These are phyloP conservation scores for Parotocinclus haroldoi DNA, from an alignment of 2,797 vertebrate species.

Conservation along the genomic window DNA sequence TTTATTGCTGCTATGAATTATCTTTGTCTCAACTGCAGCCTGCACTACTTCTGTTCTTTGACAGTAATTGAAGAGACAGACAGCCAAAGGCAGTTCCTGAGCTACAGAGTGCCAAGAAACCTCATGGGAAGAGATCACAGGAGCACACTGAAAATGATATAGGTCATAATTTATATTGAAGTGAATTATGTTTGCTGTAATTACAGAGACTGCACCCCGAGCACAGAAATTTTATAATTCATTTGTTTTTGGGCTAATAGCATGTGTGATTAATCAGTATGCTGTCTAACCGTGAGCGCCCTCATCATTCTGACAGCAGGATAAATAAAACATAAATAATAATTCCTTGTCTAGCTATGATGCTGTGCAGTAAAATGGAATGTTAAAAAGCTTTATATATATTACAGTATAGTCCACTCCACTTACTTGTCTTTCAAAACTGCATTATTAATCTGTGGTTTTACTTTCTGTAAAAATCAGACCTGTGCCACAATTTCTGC, in stretches of 20 bases:
- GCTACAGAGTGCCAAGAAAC: conserved; percentile 21
- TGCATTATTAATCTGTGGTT: too few relatives aligned
- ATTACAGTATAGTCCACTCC: background rate
- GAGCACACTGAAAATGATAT: conserved; percentile 33
- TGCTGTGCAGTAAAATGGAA: background rate
- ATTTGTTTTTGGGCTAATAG: conserved; percentile 24
- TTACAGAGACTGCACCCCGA: conserved; percentile 29
- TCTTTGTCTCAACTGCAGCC: conserved; percentile 3
- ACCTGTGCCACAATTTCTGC: too few relatives aligned
- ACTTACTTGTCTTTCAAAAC: background rate
- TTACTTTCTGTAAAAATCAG: too few relatives aligned
- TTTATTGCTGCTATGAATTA: conserved; percentile 15
- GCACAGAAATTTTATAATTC: conserved; percentile 16
- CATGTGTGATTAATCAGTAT: conserved; percentile 25
- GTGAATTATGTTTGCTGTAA: conserved; percentile 40
- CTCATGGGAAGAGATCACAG: conserved; percentile 26
- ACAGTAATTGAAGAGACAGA: conserved; percentile 42
- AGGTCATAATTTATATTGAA: conserved; percentile 43
- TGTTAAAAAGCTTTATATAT: background rate
- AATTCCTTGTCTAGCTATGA: conserved; percentile 3
- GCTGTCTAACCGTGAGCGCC: background rate
- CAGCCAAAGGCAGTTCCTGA: conserved; percentile 22
- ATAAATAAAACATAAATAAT: conserved; percentile 17
- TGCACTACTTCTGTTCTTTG: conserved; percentile 11
- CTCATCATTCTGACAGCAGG: conserved; percentile 2